Evolutionary conservation across 2,797 vertebrate genomes (phyloP).

Genomic region (Orientallactaga sibirica): DNA sequence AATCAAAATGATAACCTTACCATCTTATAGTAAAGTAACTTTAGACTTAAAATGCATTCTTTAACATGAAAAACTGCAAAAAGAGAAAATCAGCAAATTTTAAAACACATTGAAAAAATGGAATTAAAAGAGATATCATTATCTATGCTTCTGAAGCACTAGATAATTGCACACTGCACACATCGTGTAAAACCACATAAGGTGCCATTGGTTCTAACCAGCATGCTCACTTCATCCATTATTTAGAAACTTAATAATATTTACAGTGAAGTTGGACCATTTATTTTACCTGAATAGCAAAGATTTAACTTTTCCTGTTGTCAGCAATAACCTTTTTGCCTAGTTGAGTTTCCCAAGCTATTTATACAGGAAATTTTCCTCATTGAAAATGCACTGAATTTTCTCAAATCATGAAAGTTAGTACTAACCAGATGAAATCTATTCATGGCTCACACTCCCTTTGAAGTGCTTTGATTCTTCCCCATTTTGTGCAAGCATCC

Average conservation of each 20-base stretch:
- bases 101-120: not conserved
- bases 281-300: conserved; percentile 69
- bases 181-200: not conserved
- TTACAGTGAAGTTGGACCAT: conserved; percentile 45
- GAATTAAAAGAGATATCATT: conserved; percentile 11
- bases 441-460: not conserved
- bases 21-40: not conserved
- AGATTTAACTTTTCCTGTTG: conserved; percentile 73
- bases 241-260: conserved; percentile 64
- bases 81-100: not conserved
- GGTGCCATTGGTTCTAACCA: not conserved
- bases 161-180: not conserved
- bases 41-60: not conserved
- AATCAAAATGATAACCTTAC: not conserved
- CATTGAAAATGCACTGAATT: conserved; percentile 59
- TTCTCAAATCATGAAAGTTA: conserved; percentile 44
- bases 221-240: not conserved
- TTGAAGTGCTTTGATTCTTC: not conserved
- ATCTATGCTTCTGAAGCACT: not conserved
- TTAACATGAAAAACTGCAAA: not conserved
- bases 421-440: not conserved
- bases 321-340: conserved; percentile 59
- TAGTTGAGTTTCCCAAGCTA: conserved; percentile 63
- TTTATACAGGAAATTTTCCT: conserved; percentile 50
- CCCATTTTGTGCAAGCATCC: not conserved